Evolutionary conservation across 2,888 invertebrate genomes (phyloP).

Genomic region (Parasteatoda lunata): DNA sequence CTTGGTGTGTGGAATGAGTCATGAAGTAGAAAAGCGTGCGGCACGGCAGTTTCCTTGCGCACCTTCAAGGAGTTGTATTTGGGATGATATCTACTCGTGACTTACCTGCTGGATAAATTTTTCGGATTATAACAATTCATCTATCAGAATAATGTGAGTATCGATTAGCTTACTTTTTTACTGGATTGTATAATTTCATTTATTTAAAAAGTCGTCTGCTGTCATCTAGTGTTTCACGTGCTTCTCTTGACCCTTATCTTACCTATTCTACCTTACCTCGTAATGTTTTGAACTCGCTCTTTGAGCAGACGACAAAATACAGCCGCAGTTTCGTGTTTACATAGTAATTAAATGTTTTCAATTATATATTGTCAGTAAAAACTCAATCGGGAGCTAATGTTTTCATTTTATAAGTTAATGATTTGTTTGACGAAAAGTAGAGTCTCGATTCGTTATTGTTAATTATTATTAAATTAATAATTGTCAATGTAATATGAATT

Average conservation of each 20-base stretch:
- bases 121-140: constrained; percentile 23
- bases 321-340: constrained; percentile 42
- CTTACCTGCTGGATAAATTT: not conserved
- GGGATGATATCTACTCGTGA: not conserved
- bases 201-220: not conserved
- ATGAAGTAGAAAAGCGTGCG: constrained; percentile 63
- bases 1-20: constrained; percentile 59
- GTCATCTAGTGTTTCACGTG: not conserved
- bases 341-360: not conserved
- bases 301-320: not conserved
- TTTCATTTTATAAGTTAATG: no score
- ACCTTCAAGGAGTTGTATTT: constrained; percentile 17
- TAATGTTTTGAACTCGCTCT: constrained; percentile 30
- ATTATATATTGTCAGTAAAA: no score
- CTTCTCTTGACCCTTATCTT: not conserved
- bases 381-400: no score
- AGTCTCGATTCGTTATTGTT: no score
- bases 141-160: constrained; percentile 22
- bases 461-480: no score
- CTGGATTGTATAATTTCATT: not conserved
- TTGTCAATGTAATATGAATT: no score
- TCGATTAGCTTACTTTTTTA: not conserved
- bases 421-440: no score
- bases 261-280: not conserved
- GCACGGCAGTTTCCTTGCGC: not conserved